These are phyloP conservation scores for Athalia cordata DNA, from an alignment of 2,888 invertebrate genomes.

Conservation along the genomic window DNA sequence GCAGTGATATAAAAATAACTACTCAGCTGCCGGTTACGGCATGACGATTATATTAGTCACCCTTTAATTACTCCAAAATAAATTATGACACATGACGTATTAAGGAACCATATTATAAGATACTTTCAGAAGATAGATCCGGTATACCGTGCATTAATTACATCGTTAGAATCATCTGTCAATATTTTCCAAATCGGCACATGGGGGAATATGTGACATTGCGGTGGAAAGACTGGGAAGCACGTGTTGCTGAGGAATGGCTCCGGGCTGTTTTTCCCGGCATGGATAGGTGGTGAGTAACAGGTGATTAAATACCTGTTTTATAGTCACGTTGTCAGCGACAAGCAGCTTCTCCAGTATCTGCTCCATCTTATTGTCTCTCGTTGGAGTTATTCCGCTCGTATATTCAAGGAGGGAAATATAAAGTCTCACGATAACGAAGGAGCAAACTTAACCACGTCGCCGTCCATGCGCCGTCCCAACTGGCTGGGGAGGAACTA, in stretches of 20 bases:
- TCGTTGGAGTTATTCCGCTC: neutral
- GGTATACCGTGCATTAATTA: too few species aligned
- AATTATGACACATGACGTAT: neutral
- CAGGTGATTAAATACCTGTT: constrained; percentile 75
- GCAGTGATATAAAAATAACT: neutral
- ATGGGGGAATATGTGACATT: neutral
- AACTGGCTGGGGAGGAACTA: too few species aligned
- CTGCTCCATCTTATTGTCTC: constrained; percentile 75
- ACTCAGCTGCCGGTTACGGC: neutral
- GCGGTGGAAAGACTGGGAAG: constrained; percentile 7
- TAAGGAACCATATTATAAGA: too few species aligned
- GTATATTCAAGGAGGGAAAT: neutral
- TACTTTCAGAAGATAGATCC: neutral
- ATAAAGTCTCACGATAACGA: too few species aligned
- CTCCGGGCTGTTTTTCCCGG: neutral
- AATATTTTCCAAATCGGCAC: constrained; percentile 2
- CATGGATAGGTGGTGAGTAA: constrained; percentile 1
- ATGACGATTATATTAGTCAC: constrained; percentile 13
- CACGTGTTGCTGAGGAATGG: constrained; percentile 35
- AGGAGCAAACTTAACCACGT: too few species aligned
- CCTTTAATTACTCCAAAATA: constrained; percentile 1
- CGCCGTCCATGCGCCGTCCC: too few species aligned
- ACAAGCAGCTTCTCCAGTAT: constrained; percentile 78
- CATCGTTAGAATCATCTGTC: neutral
- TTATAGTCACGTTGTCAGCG: constrained; percentile 77